Evolutionary conservation across 35 echinoderm and acorn worm species (phyloP).

Genomic region (Chiridota heheva): DNA sequence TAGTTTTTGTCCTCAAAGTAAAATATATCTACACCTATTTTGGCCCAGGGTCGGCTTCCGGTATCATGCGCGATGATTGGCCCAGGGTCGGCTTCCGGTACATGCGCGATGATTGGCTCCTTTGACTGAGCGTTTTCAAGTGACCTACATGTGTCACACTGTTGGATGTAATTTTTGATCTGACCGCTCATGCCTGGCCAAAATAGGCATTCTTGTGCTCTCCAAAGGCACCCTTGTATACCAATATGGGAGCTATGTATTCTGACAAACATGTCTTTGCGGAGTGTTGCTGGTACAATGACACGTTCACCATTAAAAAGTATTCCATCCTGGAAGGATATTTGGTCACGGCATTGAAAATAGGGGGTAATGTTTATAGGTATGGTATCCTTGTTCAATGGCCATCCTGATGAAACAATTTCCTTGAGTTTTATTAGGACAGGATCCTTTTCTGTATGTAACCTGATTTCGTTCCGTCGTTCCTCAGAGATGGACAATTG

Average conservation of each 20-base stretch:
- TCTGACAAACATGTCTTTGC: background rate
- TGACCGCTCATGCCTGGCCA: background rate
- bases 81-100: too few species aligned
- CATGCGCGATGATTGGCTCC: too few species aligned
- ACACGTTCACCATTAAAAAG: conserved; percentile 12
- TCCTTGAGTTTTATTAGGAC: background rate
- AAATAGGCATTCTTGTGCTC: conserved; percentile 4
- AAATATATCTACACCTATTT: conserved; percentile 20
- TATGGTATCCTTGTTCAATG: background rate
- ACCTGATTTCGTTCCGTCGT: background rate
- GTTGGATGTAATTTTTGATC: background rate
- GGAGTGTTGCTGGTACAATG: conserved; percentile 1
- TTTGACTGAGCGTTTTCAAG: background rate
- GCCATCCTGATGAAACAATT: conserved; percentile 1
- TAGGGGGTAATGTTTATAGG: background rate
- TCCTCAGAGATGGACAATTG: conserved; percentile 18
- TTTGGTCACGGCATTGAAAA: background rate
- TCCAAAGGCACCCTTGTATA: background rate
- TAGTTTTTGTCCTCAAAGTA: too few species aligned
- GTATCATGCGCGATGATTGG: too few species aligned
- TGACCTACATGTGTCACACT: background rate
- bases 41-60: too few species aligned
- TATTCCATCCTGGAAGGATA: conserved; percentile 1
- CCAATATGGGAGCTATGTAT: background rate
- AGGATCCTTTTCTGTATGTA: background rate